Evolutionary conservation across 2,888 invertebrate genomes (phyloP).

Genomic region (Petrolisthes manimaculis): DNA sequence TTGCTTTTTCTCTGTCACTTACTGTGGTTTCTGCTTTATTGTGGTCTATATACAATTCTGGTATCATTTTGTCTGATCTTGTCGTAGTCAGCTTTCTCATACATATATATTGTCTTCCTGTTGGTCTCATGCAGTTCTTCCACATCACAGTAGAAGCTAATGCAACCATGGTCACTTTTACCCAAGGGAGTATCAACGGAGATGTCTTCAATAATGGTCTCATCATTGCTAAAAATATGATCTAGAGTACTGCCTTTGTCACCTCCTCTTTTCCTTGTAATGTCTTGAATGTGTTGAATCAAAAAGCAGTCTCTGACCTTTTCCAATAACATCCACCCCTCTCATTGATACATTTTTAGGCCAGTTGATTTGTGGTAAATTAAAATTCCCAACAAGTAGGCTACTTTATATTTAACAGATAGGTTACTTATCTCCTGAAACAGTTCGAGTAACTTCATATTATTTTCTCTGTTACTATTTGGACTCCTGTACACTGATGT

Average conservation of each 20-base stretch:
- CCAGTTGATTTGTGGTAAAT: background rate
- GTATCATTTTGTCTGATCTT: too few species aligned
- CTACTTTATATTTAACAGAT: background rate
- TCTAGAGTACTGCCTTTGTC: background rate
- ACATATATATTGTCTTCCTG: background rate
- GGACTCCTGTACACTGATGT: too few species aligned
- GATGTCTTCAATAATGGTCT: background rate
- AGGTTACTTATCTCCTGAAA: background rate
- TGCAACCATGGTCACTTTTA: too few species aligned
- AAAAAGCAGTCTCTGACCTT: slow-evolving; percentile 13
- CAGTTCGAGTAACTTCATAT: background rate
- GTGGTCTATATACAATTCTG: too few species aligned
- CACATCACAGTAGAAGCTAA: background rate
- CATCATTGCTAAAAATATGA: background rate
- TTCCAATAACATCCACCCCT: background rate
- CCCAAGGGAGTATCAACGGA: background rate
- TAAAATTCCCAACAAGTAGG: background rate
- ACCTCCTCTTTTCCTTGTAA: background rate
- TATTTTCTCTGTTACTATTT: too few species aligned
- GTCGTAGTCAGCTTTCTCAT: background rate
- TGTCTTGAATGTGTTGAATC: too few species aligned
- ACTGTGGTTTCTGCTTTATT: too few species aligned
- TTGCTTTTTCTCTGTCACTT: too few species aligned
- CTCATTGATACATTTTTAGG: background rate
- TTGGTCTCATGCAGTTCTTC: background rate